phyloP scores from a whole-genome alignment of 53 echinoderm and acorn worm species.

The Echinometra lucunter region DNA sequence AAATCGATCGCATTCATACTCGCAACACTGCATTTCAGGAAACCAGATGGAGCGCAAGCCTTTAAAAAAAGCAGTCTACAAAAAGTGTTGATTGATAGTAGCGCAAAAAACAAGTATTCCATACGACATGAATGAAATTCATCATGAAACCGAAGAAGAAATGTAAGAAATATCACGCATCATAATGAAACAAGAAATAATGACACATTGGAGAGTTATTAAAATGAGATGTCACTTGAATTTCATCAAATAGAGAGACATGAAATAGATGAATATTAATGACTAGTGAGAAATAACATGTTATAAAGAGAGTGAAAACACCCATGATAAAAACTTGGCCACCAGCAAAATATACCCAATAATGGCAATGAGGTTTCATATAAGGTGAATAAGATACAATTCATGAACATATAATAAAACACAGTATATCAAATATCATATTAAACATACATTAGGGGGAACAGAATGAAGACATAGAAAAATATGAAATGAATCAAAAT shows the following conservation, averaged over 20 bases:
- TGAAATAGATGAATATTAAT: conserved; percentile 6
- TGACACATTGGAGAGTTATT: conserved; percentile 15
- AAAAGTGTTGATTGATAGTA: conserved; percentile 20
- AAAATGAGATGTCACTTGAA: conserved; percentile 12
- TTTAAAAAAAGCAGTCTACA: background rate
- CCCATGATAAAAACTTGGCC: conserved; percentile 68
- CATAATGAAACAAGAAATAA: conserved; percentile 6
- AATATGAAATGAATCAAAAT: background rate
- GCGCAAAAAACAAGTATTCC: background rate
- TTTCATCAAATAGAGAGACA: conserved; percentile 26
- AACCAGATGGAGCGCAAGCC: background rate
- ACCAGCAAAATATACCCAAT: conserved; percentile 70
- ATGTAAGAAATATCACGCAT: conserved; percentile 12
- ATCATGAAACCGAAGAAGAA: background rate
- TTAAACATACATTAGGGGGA: background rate
- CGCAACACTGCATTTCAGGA: conserved; percentile 6
- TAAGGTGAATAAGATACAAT: conserved; percentile 59
- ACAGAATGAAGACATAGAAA: background rate
- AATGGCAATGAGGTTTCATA: conserved; percentile 60
- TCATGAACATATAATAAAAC: background rate
- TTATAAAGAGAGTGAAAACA: conserved; percentile 59
- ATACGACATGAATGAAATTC: background rate
- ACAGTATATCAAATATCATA: background rate
- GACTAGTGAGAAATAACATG: conserved; percentile 13
- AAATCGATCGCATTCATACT: background rate